Base-by-base conservation (phyloP, 2,797 vertebrate genomes). In the Australoheros facetus region DNA sequence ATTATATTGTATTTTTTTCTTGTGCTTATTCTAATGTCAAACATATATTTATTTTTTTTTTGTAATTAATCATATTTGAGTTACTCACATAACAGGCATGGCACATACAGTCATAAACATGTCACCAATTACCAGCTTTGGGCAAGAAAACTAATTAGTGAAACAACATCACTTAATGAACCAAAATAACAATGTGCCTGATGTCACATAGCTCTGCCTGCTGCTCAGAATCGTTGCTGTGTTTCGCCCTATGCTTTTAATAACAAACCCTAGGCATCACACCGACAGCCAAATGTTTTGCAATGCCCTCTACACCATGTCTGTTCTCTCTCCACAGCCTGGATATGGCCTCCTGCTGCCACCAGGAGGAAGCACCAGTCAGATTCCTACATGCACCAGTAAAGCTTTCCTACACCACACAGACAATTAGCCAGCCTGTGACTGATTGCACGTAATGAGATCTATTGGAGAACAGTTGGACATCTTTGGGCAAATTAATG, bases 391-490 rank as follows among this genome's bases (percentile, higher is more conserved):
- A 76, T 39, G 89, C 95, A 91, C 32, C 91, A 92, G 91, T 91
- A 88, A 87, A 85, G 78, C 85, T 76, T 78, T 80, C 59, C 80
- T 62, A 91, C 85, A 85, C 84, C 87, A 71, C 87, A 69, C 72
- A 90, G 75, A 91, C 94, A 94, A 94, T 96, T 95, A 94, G 91
- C 92, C 94, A 92, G 88, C 90, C 94, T 87, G 91, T 91, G 92
- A 95, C 93, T 96, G 95, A 97, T 80, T 84, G 95, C 89, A 87
- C 94, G 93, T 94, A 95, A 92, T 91, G 85, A 81, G 88, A 90
- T 91, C 93, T 94, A 88, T 88, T 92, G 92, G 91, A 90, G 94
- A 91, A 95, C 96, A 95, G 96, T 96, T 88, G 94, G 93, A 92
- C 88, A 91, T 95, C 95, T 95, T 93, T 95, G 74, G 90, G 91